These are phyloP conservation scores for Strix aluco DNA, from an alignment of 2,113 vertebrate species.

Conservation along the genomic window DNA sequence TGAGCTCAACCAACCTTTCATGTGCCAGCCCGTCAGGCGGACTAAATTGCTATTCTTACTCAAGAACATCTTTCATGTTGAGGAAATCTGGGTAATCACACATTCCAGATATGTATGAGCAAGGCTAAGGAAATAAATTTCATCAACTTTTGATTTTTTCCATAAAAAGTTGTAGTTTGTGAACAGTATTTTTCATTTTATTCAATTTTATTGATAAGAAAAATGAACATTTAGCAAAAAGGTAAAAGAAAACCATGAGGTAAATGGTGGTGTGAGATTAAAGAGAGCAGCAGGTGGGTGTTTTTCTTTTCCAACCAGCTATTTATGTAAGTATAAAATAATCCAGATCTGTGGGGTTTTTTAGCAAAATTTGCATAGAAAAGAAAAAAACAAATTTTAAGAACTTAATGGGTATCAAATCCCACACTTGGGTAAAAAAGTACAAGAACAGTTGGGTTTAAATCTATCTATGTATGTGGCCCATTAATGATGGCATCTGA, in stretches of 20 bases:
- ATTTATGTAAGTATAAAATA: background rate
- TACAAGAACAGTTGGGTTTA: background rate
- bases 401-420: background rate
- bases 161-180: background rate
- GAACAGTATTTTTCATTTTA: background rate
- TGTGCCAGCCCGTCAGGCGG: background rate
- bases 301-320: background rate
- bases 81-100: background rate
- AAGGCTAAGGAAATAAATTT: background rate
- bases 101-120: background rate
- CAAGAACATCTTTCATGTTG: background rate
- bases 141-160: background rate
- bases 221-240: background rate
- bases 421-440: background rate
- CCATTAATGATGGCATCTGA: background rate
- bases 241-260: background rate
- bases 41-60: background rate
- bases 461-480: background rate
- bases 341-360: background rate
- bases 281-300: background rate
- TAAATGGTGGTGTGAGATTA: background rate
- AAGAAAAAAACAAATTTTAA: background rate
- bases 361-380: background rate
- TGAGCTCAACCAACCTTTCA: background rate
- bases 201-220: background rate